These are phyloP conservation scores for Baryphthengus martii DNA, from an alignment of 2,113 vertebrate species.

Conservation along the genomic window DNA sequence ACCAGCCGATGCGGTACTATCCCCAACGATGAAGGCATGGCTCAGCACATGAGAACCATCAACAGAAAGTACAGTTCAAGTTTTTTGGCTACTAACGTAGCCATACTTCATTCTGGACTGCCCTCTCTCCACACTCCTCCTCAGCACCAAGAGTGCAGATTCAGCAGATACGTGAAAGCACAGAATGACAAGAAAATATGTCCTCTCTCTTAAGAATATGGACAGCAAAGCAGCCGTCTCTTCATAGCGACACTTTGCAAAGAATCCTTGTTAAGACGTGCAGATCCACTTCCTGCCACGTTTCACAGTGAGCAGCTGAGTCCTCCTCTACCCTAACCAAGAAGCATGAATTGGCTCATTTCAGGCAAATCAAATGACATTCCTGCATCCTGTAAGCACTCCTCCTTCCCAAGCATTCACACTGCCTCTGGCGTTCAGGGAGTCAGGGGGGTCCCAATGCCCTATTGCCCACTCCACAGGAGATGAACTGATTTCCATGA, in stretches of 20 bases:
- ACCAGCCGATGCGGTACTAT: background rate
- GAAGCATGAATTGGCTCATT: background rate
- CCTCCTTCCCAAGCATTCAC: background rate
- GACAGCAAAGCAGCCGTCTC: background rate
- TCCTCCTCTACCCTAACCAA: background rate
- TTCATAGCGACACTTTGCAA: background rate
- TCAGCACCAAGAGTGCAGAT: background rate
- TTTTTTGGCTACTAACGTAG: background rate
- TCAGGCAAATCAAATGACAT: background rate
- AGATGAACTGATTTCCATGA: background rate
- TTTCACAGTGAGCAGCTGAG: background rate
- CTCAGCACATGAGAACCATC: background rate
- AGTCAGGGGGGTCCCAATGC: background rate
- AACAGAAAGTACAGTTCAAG: background rate
- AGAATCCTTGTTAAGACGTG: background rate
- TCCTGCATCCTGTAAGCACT: background rate
- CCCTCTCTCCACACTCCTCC: background rate
- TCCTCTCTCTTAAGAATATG: background rate
- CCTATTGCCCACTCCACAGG: rapidly evolving
- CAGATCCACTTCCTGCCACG: background rate
- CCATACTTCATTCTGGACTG: background rate
- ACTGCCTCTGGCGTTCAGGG: background rate
- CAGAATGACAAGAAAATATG: background rate
- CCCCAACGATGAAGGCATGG: background rate
- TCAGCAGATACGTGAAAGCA: background rate